Evolutionary conservation across 2,888 invertebrate genomes (phyloP).

Genomic region (Julus scanicus): DNA sequence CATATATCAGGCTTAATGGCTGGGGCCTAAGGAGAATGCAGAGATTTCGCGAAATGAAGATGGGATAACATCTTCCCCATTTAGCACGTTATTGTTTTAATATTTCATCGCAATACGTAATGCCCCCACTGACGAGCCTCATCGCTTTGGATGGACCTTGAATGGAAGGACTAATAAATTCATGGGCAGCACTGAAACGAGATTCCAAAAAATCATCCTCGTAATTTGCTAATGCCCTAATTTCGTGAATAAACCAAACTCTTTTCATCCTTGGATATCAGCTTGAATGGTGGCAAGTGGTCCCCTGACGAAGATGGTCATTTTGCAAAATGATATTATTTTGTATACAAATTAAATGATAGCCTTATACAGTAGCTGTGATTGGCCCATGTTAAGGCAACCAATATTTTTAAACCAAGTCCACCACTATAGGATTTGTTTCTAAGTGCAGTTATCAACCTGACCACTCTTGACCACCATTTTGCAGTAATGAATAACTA

Average conservation of each 20-base stretch:
- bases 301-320: too few species aligned
- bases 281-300: too few species aligned
- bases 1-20: constrained; percentile 36
- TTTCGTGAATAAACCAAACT: neutral
- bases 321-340: too few species aligned
- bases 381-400: too few species aligned
- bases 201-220: neutral
- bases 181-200: neutral
- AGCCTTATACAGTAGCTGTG: too few species aligned
- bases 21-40: neutral
- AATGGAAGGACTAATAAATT: constrained; percentile 4
- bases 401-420: too few species aligned
- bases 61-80: constrained; percentile 32
- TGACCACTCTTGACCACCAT: too few species aligned
- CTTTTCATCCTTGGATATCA: too few species aligned
- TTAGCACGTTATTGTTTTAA: constrained; percentile 39
- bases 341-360: too few species aligned
- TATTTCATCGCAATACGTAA: neutral
- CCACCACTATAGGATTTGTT: too few species aligned
- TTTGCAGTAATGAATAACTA: too few species aligned
- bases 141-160: neutral
- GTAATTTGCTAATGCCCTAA: neutral
- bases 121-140: neutral
- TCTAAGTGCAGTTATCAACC: too few species aligned
- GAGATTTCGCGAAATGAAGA: constrained; percentile 9